Percentiles rank a stretch among this genome's conserved stretches.
These are phyloP conservation scores for Natrix natrix DNA, from an alignment of 2,797 vertebrate genomes.

Conservation along the genomic window DNA sequence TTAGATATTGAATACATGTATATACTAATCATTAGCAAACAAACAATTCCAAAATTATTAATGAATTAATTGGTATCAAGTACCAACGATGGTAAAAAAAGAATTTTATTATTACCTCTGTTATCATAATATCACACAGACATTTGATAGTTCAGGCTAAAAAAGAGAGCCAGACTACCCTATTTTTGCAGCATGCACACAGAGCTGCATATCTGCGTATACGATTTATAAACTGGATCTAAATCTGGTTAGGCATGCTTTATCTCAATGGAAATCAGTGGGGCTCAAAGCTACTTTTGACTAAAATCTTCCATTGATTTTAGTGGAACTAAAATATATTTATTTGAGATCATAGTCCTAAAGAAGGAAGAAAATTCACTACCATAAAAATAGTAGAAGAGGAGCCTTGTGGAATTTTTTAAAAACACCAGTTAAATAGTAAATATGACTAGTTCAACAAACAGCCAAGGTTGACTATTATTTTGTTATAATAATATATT, in stretches of 20 bases:
- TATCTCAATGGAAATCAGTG: neutral
- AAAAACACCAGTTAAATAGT: conserved; percentile 28
- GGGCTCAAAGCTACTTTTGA: neutral
- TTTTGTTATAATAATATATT: neutral
- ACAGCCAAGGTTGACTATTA: neutral
- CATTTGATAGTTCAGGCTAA: neutral
- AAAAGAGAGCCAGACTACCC: neutral
- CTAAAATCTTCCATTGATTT: neutral
- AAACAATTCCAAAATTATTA: conserved; percentile 20
- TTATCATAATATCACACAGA: neutral
- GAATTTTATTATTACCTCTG: neutral
- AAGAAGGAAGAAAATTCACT: neutral
- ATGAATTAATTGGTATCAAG: neutral
- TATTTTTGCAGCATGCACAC: neutral
- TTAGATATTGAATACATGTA: conserved; percentile 49
- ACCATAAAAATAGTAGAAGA: conserved; percentile 3
- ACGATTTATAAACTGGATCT: neutral
- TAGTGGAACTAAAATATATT: neutral
- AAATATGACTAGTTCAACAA: neutral
- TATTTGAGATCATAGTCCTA: neutral
- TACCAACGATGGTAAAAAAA: neutral
- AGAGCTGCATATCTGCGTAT: neutral
- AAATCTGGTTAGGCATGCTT: neutral
- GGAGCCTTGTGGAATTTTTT: neutral
- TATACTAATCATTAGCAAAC: conserved; percentile 30